phyloP scores from a whole-genome alignment of 2,888 invertebrate species.

The Acanthococcus lagerstroemiae region DNA sequence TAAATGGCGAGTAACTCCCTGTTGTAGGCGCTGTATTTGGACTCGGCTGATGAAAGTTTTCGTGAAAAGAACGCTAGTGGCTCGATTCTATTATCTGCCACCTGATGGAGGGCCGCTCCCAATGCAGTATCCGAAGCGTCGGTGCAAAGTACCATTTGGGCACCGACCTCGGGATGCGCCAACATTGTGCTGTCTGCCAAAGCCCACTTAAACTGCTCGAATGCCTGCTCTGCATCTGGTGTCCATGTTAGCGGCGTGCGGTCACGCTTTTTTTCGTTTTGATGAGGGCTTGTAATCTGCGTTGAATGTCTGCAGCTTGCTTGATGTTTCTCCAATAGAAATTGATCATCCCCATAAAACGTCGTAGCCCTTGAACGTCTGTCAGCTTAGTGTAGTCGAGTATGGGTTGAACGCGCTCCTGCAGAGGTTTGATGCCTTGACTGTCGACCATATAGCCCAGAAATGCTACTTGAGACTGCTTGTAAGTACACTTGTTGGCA shows the following conservation, averaged over 20 bases:
- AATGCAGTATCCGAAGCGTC: too few relatives aligned
- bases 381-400: neutral
- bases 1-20: constrained; percentile 24
- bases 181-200: constrained; percentile 39
- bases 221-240: constrained; percentile 34
- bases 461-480: neutral
- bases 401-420: neutral
- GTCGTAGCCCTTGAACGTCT: neutral
- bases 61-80: constrained; percentile 32
- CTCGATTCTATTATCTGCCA: neutral
- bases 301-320: neutral
- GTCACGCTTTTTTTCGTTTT: too few relatives aligned
- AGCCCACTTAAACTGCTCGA: constrained; percentile 37
- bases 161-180: constrained; percentile 38
- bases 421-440: neutral
- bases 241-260: constrained; percentile 35
- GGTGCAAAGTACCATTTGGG: constrained; percentile 38
- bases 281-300: neutral
- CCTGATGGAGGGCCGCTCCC: constrained; percentile 41
- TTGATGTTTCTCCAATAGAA: neutral
- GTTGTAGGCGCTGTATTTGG: constrained; percentile 8
- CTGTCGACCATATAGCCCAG: neutral
- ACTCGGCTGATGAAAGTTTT: too few relatives aligned
- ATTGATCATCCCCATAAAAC: constrained; percentile 2
- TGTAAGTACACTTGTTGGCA: neutral